These are phyloP conservation scores for Zapornia atra DNA, from an alignment of 2,113 vertebrate species.

Conservation along the genomic window DNA sequence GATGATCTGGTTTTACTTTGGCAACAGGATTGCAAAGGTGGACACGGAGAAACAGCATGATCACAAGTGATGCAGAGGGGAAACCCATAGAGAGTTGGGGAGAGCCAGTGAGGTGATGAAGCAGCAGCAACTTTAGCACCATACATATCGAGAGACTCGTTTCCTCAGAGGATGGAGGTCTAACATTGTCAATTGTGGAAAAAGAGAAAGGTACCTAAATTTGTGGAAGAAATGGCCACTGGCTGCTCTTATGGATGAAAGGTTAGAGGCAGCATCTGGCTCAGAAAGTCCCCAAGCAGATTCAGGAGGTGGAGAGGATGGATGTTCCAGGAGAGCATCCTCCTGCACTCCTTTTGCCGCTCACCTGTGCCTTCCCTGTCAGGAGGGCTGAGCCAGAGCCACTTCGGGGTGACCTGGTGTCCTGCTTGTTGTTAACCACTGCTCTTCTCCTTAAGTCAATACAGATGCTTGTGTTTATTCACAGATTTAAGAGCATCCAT, in stretches of 20 bases:
- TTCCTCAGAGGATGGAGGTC: neutral
- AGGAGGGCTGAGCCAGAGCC: neutral
- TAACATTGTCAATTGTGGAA: neutral
- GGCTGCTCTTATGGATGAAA: neutral
- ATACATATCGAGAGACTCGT: accelerated
- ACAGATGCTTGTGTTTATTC: neutral
- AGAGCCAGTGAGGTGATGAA: neutral
- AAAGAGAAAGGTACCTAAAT: neutral
- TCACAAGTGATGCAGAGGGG: neutral
- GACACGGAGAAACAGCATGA: neutral
- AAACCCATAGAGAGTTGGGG: accelerated
- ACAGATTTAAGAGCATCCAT: neutral
- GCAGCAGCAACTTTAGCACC: neutral
- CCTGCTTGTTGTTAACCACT: no score
- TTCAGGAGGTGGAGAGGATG: neutral
- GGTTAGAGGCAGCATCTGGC: neutral
- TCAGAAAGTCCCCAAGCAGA: neutral
- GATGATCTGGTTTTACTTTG: neutral
- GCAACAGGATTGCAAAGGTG: neutral
- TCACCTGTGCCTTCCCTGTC: accelerated
- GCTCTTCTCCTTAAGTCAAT: neutral
- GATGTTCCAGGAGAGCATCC: neutral
- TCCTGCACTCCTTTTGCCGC: no score
- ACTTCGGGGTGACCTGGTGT: neutral
- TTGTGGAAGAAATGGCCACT: neutral